Conservation (phyloP, 2,888 invertebrate genomes). For the Onchidella celtica region DNA sequence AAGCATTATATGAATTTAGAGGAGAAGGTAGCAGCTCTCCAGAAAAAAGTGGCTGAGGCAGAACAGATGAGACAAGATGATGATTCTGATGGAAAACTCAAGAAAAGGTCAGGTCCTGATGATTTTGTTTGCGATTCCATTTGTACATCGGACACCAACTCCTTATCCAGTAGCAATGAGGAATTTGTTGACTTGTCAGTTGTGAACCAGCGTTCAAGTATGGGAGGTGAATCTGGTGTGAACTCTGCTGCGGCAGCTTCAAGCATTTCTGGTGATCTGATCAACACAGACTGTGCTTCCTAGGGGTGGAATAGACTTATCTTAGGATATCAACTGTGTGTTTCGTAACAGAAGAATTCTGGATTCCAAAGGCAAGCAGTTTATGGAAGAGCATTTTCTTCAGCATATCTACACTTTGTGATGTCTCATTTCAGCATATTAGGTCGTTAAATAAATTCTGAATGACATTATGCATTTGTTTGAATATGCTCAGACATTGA, state of each 20-base stretch:
- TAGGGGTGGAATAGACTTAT: too few relatives aligned
- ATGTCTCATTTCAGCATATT: too few relatives aligned
- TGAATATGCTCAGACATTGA: too few relatives aligned
- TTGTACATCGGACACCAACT: conserved; percentile 27
- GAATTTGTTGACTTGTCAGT: conserved; percentile 21
- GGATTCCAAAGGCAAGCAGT: too few relatives aligned
- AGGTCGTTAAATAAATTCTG: too few relatives aligned
- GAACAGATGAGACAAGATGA: conserved; percentile 33
- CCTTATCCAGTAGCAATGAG: conserved; percentile 29
- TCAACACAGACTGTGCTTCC: conserved; percentile 27
- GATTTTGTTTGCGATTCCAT: conserved; percentile 24
- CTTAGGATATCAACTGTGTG: too few relatives aligned
- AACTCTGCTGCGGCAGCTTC: background rate
- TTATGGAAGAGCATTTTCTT: too few relatives aligned
- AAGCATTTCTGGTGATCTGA: background rate
- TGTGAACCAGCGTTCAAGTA: conserved; percentile 9
- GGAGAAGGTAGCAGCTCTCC: conserved; percentile 43
- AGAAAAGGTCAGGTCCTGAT: background rate
- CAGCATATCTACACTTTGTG: too few relatives aligned
- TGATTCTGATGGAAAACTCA: background rate
- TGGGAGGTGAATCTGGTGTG: conserved; percentile 11
- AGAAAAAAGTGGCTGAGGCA: conserved; percentile 43
- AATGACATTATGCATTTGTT: too few relatives aligned
- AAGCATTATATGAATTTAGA: conserved; percentile 48
- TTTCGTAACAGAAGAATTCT: too few relatives aligned